Evolutionary conservation across 2,797 vertebrate genomes (phyloP).

Genomic region (Myotis daubentonii): DNA sequence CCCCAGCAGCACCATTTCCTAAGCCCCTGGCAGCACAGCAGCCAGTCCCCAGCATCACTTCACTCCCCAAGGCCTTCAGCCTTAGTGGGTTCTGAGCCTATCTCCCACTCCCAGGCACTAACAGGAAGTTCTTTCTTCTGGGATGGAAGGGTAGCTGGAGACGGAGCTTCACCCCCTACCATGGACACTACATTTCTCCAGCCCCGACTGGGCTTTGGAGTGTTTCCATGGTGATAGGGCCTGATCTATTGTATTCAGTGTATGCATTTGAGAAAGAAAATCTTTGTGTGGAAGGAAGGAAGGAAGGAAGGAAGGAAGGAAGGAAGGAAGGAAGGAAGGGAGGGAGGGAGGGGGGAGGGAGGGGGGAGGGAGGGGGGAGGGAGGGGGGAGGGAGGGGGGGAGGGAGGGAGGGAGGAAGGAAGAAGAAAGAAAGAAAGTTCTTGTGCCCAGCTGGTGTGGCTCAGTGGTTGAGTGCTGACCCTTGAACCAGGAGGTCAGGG

Average conservation of each 20-base stretch:
- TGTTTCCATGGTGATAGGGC: neutral
- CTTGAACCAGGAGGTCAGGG: too few species aligned
- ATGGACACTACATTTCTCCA: neutral
- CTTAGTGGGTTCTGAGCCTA: neutral
- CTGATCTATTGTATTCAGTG: neutral
- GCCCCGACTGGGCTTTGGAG: neutral
- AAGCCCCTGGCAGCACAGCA: neutral
- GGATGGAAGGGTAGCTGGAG: neutral
- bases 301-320: too few species aligned
- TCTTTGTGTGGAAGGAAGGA: neutral
- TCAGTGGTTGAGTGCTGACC: too few species aligned
- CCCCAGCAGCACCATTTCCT: neutral
- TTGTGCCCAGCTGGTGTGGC: too few species aligned
- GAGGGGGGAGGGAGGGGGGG: too few species aligned
- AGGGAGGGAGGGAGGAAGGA: too few species aligned
- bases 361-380: rapidly evolving
- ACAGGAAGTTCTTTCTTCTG: neutral
- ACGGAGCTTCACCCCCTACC: neutral
- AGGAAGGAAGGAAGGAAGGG: too few species aligned
- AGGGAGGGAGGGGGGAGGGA: rapidly evolving
- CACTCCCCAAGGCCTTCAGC: neutral
- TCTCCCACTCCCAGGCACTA: neutral
- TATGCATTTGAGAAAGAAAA: constrained; percentile 64
- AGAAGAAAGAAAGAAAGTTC: too few species aligned
- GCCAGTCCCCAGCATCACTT: neutral